Percentiles rank a stretch among this genome's conserved stretches.
phyloP scores from a whole-genome alignment of 2,797 vertebrate species.

The Picus viridis region DNA sequence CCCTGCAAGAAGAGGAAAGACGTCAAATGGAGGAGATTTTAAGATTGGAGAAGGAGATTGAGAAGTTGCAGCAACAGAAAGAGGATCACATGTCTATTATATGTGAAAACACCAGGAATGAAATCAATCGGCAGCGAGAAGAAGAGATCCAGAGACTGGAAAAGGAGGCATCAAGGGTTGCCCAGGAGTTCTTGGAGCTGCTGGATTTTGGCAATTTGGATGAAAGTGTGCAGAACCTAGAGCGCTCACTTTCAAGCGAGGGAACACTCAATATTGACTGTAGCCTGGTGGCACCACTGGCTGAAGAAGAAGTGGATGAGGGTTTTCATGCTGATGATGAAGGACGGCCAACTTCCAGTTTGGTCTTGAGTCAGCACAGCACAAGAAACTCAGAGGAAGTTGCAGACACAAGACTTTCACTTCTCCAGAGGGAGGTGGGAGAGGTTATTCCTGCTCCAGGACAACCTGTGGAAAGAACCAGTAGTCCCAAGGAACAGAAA shows the following conservation, averaged over 20 bases:
- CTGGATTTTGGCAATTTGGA: conserved; percentile 87
- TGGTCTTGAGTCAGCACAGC: conserved; percentile 32
- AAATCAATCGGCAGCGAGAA: conserved; percentile 85
- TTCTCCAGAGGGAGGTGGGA: neutral
- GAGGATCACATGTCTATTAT: conserved; percentile 86
- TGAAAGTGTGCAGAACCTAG: conserved; percentile 78
- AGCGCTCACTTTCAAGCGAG: conserved; percentile 85
- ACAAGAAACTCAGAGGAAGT: conserved; percentile 44
- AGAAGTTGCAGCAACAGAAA: conserved; percentile 89
- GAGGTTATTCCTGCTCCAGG: neutral
- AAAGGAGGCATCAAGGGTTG: conserved; percentile 90
- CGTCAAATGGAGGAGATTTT: conserved; percentile 94
- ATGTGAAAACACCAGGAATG: conserved; percentile 85
- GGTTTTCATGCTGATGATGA: conserved; percentile 89
- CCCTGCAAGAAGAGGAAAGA: conserved; percentile 86
- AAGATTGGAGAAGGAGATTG: conserved; percentile 90
- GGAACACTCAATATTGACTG: conserved; percentile 85
- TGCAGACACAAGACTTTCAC: conserved; percentile 11
- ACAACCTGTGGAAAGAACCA: neutral
- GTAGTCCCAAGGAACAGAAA: conserved; percentile 30
- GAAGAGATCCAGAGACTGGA: conserved; percentile 90
- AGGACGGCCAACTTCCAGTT: conserved; percentile 77
- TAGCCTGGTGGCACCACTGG: conserved; percentile 83
- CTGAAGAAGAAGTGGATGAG: conserved; percentile 89
- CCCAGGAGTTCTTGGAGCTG: conserved; percentile 90